Evolutionary conservation across 2,113 vertebrate species (phyloP).

Genomic region (Malaclemys terrapin): DNA sequence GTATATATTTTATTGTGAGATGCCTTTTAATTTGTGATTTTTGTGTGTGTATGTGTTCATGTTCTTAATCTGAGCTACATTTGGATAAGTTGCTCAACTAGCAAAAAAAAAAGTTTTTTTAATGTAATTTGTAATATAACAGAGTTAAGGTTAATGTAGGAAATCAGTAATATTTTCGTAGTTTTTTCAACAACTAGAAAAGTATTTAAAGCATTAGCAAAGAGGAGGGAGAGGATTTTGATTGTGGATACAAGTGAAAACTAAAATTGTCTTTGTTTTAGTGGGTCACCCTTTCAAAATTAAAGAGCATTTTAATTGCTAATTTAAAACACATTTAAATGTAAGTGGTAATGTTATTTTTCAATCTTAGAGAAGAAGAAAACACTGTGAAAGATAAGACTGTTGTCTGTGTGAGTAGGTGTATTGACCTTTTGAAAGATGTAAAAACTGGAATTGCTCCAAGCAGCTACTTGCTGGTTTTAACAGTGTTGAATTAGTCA

Average conservation of each 20-base stretch:
- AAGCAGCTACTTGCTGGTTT: slow-evolving; percentile 76
- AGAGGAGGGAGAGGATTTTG: slow-evolving; percentile 42
- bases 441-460: slow-evolving; percentile 79
- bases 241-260: slow-evolving; percentile 39
- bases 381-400: slow-evolving; percentile 75
- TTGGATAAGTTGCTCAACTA: slow-evolving; percentile 53
- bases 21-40: slow-evolving; percentile 72
- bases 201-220: slow-evolving; percentile 39
- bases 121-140: slow-evolving; percentile 51
- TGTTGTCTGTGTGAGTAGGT: slow-evolving; percentile 84
- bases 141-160: slow-evolving; percentile 52
- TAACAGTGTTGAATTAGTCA: slow-evolving; percentile 81
- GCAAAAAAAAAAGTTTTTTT: slow-evolving; percentile 57
- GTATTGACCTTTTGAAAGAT: slow-evolving; percentile 89
- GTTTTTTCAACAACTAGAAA: slow-evolving; percentile 40
- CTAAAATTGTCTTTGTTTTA: slow-evolving; percentile 61
- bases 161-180: slow-evolving; percentile 54
- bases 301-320: slow-evolving; percentile 70
- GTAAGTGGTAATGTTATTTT: slow-evolving; percentile 71
- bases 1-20: slow-evolving; percentile 74
- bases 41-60: slow-evolving; percentile 24
- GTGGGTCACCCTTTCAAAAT: slow-evolving; percentile 57
- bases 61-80: slow-evolving; percentile 66
- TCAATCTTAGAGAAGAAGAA: slow-evolving; percentile 82
- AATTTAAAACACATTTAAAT: slow-evolving; percentile 68